phyloP scores from a whole-genome alignment of 2,888 invertebrate genomes.

The Ganaspis brasiliensis region DNA sequence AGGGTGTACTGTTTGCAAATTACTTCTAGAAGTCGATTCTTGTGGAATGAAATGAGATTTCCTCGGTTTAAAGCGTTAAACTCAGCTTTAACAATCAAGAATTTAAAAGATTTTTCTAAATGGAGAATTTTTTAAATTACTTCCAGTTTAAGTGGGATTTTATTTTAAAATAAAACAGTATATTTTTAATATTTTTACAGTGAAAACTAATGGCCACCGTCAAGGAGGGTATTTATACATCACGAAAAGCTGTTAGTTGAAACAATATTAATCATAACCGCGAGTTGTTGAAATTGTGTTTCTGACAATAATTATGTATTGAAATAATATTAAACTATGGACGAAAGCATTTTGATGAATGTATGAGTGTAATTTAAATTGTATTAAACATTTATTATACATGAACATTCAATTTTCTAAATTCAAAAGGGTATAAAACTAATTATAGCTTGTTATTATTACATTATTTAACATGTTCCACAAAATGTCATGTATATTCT shows the following conservation, averaged over 20 bases:
- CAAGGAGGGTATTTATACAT: no score
- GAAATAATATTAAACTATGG: constrained; percentile 17
- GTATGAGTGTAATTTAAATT: neutral
- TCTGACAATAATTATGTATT: constrained; percentile 17
- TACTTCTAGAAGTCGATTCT: constrained; percentile 13
- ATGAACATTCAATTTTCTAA: neutral
- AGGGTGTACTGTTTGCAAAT: neutral
- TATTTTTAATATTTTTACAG: no score
- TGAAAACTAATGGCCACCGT: no score
- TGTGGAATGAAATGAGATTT: constrained; percentile 4
- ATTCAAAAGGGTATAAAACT: neutral
- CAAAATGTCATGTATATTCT: neutral
- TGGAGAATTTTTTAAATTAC: neutral
- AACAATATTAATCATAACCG: neutral
- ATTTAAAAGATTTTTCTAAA: neutral
- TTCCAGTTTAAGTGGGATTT: no score
- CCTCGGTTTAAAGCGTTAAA: neutral
- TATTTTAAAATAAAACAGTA: no score
- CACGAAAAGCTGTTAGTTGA: constrained; percentile 1
- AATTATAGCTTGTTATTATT: neutral
- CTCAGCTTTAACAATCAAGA: neutral
- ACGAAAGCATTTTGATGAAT: neutral
- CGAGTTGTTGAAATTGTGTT: constrained; percentile 27
- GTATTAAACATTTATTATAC: neutral
- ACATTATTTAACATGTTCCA: neutral